phyloP scores from a whole-genome alignment of 2,113 vertebrate species.

The Pachypanchax playfairii region DNA sequence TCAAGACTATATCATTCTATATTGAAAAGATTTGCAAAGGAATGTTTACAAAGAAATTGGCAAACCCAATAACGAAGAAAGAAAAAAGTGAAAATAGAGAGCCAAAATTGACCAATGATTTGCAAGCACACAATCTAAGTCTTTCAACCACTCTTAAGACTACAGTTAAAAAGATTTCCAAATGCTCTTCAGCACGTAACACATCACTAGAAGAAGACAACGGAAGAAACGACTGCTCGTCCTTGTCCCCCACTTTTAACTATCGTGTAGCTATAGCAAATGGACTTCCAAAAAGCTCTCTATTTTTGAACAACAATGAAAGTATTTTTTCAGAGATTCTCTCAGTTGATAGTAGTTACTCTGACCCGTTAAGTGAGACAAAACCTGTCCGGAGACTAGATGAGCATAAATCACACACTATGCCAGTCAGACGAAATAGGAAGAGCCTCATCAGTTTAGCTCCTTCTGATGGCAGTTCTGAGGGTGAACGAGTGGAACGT shows the following conservation, averaged over 20 bases:
- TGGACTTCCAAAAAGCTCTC: conserved; percentile 86
- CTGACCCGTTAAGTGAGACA: conserved; percentile 88
- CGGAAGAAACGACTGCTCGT: conserved; percentile 87
- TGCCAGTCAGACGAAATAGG: conserved; percentile 95
- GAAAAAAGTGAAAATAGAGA: conserved; percentile 87
- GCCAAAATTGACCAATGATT: conserved; percentile 81
- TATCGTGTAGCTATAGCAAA: conserved; percentile 97
- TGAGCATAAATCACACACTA: conserved; percentile 83
- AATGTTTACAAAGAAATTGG: conserved; percentile 99
- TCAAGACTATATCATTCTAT: conserved; percentile 89
- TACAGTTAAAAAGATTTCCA: conserved; percentile 91
- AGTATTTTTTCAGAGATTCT: conserved; percentile 85
- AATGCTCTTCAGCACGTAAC: conserved; percentile 90
- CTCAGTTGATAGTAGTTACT: conserved; percentile 88
- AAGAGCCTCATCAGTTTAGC: conserved; percentile 96
- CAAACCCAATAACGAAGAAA: conserved; percentile 92
- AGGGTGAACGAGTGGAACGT: conserved; percentile 88
- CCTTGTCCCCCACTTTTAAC: conserved; percentile 96
- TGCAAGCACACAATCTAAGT: conserved; percentile 84
- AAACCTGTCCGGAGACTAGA: conserved; percentile 82
- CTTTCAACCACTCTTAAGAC: conserved; percentile 92
- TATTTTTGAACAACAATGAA: conserved; percentile 84
- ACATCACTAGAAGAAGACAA: conserved; percentile 88
- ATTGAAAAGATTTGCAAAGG: conserved; percentile 97
- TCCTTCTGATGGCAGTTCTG: conserved; percentile 95